Base-by-base conservation (phyloP, 2,888 invertebrate species). In the Acholoe squamosa region DNA sequence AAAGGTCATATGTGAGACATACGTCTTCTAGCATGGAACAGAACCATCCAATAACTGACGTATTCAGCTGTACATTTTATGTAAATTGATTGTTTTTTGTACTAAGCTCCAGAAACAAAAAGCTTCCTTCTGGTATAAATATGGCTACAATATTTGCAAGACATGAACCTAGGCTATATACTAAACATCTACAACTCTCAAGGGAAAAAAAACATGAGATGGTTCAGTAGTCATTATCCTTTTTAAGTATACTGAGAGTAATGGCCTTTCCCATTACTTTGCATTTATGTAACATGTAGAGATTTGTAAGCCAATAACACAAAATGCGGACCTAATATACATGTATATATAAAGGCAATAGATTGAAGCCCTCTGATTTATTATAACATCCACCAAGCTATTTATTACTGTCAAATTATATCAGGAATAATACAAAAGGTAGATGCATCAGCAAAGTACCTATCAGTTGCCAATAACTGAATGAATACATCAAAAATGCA, bases 121-220 rank as follows among this genome's bases (percentile, higher is more conserved):
- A 80, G 80, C 80, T 80, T 80, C 25, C 31, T 28, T 80, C 80
- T 80, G 80, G 43, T 80, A 80, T 43, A 80, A 80, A 80, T 80
- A 14, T 80, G 16, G 43, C 80, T 80, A 80, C 43, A 80, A 80
- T 80, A 80, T 80, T 80, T 14, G 43, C 33, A 80, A 80, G 1
- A 80, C 43, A 80, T 43, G 34, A 43, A 80, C 31, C 80, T 80
- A 80, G 19, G 33, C 80, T 80, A 80, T 7, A 16, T 43, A n/a
- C 80, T 80, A 80, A n/a, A 80, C 80, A 80, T 80, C 25, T 28
- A 80, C 25, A 80, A 80, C 80, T 80, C 43, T 34, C 80, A 80
- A 43, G 33, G 34, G 43, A 43, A 80, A 80, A 76, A 76, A 80
- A 34, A 80, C 80, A 80, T 80, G 80, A 80, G 80, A 80, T 80